Evolutionary conservation across 2,113 vertebrate genomes (phyloP).

Genomic region (Oophaga pumilio): DNA sequence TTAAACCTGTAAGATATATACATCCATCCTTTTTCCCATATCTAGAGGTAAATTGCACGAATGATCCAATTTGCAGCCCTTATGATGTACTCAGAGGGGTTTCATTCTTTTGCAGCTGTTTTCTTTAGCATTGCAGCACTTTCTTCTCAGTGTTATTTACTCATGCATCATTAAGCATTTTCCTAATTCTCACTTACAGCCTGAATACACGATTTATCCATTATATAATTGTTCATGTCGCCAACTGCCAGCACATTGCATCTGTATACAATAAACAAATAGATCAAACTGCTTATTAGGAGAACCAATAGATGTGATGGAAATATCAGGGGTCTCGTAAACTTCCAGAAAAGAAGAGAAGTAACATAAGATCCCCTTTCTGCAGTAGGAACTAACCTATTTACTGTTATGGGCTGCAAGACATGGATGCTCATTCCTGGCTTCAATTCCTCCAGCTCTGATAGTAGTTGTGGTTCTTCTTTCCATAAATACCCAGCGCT

Average conservation of each 20-base stretch:
- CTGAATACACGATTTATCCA: neutral
- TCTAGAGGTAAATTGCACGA: neutral
- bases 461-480: too few species aligned
- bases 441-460: too few species aligned
- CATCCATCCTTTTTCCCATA: too few species aligned
- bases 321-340: neutral
- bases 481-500: too few species aligned
- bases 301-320: neutral
- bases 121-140: neutral
- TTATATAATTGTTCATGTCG: conserved; percentile 5
- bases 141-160: neutral
- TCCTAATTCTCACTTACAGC: conserved; percentile 4
- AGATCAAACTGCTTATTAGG: neutral
- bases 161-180: neutral
- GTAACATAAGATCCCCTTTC: neutral
- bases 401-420: too few species aligned
- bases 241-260: neutral
- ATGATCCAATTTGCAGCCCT: neutral
- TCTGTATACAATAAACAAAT: neutral
- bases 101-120: neutral
- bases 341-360: neutral
- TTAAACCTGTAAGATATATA: too few species aligned
- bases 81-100: neutral
- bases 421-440: too few species aligned
- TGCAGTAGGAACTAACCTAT: too few species aligned